Evolutionary conservation across 2,888 invertebrate species (phyloP).

Genomic region (Drosophila kanekoi): DNA sequence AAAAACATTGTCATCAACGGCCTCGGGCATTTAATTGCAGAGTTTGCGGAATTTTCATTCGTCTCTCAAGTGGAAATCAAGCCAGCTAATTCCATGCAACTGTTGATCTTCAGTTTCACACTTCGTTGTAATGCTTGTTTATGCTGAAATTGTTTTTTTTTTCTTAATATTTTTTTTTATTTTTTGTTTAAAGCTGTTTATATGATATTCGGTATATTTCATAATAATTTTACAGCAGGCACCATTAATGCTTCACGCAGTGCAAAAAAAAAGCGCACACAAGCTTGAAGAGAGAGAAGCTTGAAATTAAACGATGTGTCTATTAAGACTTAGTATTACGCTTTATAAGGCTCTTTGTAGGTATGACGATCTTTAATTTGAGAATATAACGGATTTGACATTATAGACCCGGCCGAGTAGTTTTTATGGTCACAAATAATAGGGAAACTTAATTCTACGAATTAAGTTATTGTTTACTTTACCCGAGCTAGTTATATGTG

Average conservation of each 20-base stretch:
- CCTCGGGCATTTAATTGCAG: slow-evolving; percentile 40
- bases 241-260: too few species aligned
- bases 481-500: neutral
- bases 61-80: slow-evolving; percentile 4
- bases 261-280: too few species aligned
- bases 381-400: neutral
- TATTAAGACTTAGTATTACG: neutral
- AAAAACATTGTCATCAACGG: slow-evolving; percentile 5
- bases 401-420: neutral
- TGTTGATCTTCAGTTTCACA: slow-evolving; percentile 7
- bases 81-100: slow-evolving; percentile 8
- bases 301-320: slow-evolving; percentile 14
- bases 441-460: neutral
- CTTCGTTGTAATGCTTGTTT: slow-evolving; percentile 6
- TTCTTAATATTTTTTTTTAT: neutral
- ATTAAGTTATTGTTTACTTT: neutral
- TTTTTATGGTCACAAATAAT: neutral
- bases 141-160: slow-evolving; percentile 4
- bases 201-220: slow-evolving; percentile 13
- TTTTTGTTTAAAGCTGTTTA: neutral
- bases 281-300: neutral
- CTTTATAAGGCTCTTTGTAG: neutral
- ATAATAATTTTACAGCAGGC: slow-evolving; percentile 4
- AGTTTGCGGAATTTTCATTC: slow-evolving; percentile 36
- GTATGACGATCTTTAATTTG: neutral